These are phyloP conservation scores for Tragelaphus imberbis DNA, from an alignment of 2,113 vertebrate species.

Conservation along the genomic window DNA sequence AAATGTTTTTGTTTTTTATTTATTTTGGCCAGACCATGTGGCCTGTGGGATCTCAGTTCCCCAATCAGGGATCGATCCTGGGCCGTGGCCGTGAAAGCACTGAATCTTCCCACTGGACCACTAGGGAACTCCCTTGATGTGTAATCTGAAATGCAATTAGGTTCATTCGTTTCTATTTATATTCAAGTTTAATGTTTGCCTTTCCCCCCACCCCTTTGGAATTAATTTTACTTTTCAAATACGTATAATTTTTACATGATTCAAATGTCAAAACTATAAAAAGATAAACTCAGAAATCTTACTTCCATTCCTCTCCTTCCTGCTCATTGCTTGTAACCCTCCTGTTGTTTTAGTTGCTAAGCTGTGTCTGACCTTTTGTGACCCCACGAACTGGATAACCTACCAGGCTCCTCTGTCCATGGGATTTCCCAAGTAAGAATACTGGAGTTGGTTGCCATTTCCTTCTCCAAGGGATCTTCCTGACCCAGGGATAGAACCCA, in stretches of 20 bases:
- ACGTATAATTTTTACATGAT: neutral
- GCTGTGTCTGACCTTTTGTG: neutral
- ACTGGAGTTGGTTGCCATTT: neutral
- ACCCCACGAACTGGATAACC: neutral
- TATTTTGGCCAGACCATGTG: neutral
- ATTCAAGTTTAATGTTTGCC: neutral
- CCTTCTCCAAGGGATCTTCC: neutral
- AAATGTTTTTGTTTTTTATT: neutral
- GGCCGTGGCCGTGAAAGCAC: neutral
- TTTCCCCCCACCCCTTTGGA: neutral
- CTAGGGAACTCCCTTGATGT: neutral
- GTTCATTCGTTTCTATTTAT: neutral
- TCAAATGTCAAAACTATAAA: conserved; percentile 8
- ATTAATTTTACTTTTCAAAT: neutral
- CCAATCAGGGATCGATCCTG: neutral
- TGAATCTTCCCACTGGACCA: neutral
- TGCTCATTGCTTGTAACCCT: neutral
- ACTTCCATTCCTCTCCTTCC: neutral
- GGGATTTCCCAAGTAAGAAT: neutral
- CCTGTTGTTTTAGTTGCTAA: neutral
- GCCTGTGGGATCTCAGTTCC: neutral
- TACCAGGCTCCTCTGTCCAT: neutral
- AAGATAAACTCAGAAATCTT: neutral
- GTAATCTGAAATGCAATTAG: neutral
- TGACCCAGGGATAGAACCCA: neutral